Conservation (phyloP, 2,797 vertebrate species). For the Amazonetta brasiliensis region DNA sequence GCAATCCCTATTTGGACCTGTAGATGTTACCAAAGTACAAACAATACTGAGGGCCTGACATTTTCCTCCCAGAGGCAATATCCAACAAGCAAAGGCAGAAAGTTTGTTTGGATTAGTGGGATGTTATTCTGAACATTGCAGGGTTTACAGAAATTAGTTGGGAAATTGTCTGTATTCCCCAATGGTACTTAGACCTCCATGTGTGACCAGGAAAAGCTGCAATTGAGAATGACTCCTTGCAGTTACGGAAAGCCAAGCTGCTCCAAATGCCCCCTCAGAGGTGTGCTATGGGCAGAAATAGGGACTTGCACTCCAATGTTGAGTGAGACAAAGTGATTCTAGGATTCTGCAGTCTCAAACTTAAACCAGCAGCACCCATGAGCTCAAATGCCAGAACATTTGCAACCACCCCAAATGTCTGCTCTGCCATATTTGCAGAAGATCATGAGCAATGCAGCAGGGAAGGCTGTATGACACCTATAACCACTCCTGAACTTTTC, state of each 20-base stretch:
- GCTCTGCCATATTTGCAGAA: not conserved
- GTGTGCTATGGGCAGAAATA: not conserved
- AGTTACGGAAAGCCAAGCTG: not conserved
- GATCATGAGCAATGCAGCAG: not conserved
- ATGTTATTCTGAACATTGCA: not conserved
- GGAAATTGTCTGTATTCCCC: not conserved
- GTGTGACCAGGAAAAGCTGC: not conserved
- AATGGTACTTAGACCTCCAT: not conserved
- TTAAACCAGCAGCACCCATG: not conserved
- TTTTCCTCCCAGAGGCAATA: not conserved
- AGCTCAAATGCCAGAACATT: constrained; percentile 11
- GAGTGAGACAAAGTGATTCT: not conserved
- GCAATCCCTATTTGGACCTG: constrained; percentile 10
- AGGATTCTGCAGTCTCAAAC: not conserved
- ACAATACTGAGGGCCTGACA: not conserved
- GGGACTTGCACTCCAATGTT: not conserved
- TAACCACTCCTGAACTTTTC: not conserved
- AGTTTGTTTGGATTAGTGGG: not conserved
- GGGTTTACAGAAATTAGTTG: not conserved
- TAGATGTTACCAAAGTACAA: constrained; percentile 36
- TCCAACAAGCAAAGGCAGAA: not conserved
- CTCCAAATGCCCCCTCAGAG: not conserved
- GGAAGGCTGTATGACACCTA: not conserved
- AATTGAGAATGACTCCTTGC: not conserved
- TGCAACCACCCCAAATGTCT: constrained; percentile 13